Conservation (phyloP, 2,888 invertebrate species). For the Himalopsyche japonica region DNA sequence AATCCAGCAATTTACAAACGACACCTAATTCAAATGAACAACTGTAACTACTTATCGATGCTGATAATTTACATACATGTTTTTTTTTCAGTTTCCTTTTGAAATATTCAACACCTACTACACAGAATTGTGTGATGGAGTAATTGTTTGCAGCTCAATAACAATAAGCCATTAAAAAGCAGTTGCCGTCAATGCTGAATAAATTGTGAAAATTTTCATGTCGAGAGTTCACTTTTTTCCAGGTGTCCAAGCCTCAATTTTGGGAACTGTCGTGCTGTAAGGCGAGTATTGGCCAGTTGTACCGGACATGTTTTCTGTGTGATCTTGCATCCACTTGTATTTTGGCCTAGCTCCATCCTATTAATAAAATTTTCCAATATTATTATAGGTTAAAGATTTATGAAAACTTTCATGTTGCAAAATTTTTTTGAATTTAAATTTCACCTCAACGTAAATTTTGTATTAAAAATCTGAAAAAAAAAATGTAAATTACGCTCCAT, state of each 20-base stretch:
- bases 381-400: no score
- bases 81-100: not conserved
- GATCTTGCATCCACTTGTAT: slow-evolving; percentile 85
- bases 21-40: no score
- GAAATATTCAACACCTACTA: not conserved
- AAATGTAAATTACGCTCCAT: no score
- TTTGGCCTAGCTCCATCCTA: slow-evolving; percentile 75
- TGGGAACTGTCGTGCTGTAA: slow-evolving; percentile 85
- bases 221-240: slow-evolving; percentile 41
- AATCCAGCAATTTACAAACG: not conserved
- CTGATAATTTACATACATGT: not conserved
- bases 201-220: not conserved
- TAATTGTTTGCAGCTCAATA: not conserved
- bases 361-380: not conserved
- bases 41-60: no score
- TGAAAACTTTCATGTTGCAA: no score
- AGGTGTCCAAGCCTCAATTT: slow-evolving; percentile 85
- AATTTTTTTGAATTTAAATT: no score
- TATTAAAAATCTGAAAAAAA: no score
- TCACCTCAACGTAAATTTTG: no score
- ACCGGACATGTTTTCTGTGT: slow-evolving; percentile 84
- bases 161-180: not conserved
- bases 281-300: slow-evolving; percentile 83
- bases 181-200: not conserved
- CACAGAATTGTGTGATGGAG: not conserved